Conservation (phyloP, 2,888 invertebrate genomes). For the Periphyllus acericola region DNA sequence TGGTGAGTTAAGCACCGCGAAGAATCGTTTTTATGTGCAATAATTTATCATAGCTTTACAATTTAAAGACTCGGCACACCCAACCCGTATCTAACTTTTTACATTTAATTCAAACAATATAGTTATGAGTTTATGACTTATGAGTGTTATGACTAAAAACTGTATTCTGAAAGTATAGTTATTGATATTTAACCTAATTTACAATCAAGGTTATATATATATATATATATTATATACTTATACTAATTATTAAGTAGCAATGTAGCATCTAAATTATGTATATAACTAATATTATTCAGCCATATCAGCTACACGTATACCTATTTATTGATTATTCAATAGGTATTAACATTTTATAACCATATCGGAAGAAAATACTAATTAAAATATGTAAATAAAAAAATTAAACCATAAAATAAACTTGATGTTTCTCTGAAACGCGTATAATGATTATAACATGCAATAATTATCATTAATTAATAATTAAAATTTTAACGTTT, state of each 20-base stretch:
- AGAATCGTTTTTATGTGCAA: too few species aligned
- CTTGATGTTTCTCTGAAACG: neutral
- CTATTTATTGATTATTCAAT: neutral
- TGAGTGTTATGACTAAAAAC: too few species aligned
- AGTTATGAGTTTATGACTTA: too few species aligned
- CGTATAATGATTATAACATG: neutral
- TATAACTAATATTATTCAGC: too few species aligned
- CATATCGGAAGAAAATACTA: neutral
- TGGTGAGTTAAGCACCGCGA: too few species aligned
- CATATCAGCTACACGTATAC: neutral
- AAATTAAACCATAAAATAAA: neutral
- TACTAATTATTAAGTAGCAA: too few species aligned
- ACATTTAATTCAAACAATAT: too few species aligned
- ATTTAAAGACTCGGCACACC: too few species aligned
- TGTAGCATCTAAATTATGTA: too few species aligned
- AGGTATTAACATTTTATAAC: neutral
- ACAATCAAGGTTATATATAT: neutral
- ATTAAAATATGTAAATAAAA: neutral
- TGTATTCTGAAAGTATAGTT: too few species aligned
- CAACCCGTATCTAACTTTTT: too few species aligned
- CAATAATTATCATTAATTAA: neutral
- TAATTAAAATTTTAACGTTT: neutral
- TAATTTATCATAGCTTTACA: too few species aligned
- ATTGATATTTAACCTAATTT: slow-evolving; percentile 1
- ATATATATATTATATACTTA: neutral